Percentiles rank a stretch among this genome's conserved stretches.
These are phyloP conservation scores for Lutjanus erythropterus DNA, from an alignment of 2,113 vertebrate genomes.

Conservation along the genomic window DNA sequence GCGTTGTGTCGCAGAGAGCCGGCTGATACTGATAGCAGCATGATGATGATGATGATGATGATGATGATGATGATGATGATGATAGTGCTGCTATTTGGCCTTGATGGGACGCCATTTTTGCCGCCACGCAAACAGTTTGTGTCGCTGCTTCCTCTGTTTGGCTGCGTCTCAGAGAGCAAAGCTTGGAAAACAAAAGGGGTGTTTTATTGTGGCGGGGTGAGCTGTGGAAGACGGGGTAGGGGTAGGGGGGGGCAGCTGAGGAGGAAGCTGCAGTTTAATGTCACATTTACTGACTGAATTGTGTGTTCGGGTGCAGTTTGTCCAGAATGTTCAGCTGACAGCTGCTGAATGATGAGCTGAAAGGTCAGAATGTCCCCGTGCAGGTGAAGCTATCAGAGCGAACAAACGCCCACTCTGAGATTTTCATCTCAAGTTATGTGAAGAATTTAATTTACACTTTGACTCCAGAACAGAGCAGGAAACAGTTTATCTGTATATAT, in stretches of 20 bases:
- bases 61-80: conserved; percentile 55
- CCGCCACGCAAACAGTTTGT: conserved; percentile 63
- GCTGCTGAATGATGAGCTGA: neutral
- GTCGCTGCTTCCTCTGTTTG: conserved; percentile 46
- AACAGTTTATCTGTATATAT: too few species aligned
- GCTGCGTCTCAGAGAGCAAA: conserved; percentile 25
- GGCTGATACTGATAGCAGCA: conserved; percentile 50
- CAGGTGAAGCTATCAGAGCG: neutral
- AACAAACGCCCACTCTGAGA: neutral
- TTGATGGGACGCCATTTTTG: conserved; percentile 60
- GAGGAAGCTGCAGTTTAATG: conserved; percentile 19
- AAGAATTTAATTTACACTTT: conserved; percentile 21
- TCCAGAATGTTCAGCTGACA: neutral
- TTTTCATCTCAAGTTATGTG: neutral
- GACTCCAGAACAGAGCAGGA: neutral
- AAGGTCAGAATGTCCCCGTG: conserved; percentile 30
- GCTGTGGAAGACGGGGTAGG: neutral
- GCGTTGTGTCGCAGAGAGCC: conserved; percentile 49
- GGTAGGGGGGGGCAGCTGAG: too few species aligned
- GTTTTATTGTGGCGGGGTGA: conserved; percentile 24
- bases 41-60: conserved; percentile 53
- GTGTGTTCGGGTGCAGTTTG: neutral
- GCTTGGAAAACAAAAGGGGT: conserved; percentile 64
- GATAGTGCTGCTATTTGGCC: conserved; percentile 64
- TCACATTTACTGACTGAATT: neutral